These are phyloP conservation scores for Tonatia bakeri DNA, from an alignment of 2,113 vertebrate genomes.

Conservation along the genomic window DNA sequence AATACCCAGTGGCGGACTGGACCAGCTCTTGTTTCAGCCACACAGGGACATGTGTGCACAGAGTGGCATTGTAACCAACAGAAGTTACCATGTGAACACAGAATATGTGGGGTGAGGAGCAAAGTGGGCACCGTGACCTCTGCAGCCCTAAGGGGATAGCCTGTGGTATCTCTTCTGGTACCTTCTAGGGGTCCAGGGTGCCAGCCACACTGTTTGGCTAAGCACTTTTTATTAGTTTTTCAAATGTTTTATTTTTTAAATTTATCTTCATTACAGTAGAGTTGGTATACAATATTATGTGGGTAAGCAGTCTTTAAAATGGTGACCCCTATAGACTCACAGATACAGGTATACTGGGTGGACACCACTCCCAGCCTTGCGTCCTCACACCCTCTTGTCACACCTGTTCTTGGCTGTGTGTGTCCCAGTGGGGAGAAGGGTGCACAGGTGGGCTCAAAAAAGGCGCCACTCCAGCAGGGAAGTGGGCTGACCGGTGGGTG, in stretches of 20 bases:
- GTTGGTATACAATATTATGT: neutral
- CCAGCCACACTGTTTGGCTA: neutral
- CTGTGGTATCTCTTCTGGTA: neutral
- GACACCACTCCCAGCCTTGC: neutral
- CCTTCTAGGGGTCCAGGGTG: neutral
- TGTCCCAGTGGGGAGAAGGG: fast-evolving
- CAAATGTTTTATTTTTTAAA: neutral
- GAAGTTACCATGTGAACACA: neutral
- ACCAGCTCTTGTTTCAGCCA: neutral
- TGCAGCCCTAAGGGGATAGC: neutral
- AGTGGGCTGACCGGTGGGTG: fast-evolving
- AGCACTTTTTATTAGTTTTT: neutral
- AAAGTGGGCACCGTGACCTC: neutral
- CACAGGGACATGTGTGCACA: neutral
- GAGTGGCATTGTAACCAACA: neutral
- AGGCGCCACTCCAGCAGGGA: neutral
- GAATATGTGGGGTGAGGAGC: neutral
- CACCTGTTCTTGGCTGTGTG: neutral
- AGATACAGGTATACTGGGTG: neutral
- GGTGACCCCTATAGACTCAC: neutral
- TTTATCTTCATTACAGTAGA: neutral
- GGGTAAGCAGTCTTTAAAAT: neutral
- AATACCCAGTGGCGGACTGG: too few species aligned
- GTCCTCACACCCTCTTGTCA: neutral
- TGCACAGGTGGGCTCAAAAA: neutral